These are phyloP conservation scores for Pterostichus niger DNA, from an alignment of 2,888 invertebrate species.

Conservation along the genomic window DNA sequence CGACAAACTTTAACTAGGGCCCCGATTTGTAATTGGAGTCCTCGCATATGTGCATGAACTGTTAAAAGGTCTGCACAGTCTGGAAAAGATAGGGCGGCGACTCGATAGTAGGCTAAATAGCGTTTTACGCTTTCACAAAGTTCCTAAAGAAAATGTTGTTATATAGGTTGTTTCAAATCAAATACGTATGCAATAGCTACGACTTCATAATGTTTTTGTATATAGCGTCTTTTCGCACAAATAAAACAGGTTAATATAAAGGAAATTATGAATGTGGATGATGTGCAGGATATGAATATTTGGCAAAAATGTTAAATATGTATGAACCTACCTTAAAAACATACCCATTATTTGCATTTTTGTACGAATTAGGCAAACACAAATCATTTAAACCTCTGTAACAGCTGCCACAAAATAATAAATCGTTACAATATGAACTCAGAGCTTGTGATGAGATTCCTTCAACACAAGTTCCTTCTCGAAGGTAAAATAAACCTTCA, in stretches of 20 bases:
- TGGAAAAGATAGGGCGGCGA: conserved; percentile 74
- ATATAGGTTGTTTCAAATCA: too few species aligned
- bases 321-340: conserved; percentile 73
- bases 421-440: conserved; percentile 72
- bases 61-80: conserved; percentile 72
- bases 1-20: conserved; percentile 80
- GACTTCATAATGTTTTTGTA: too few species aligned
- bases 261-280: too few species aligned
- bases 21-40: conserved; percentile 79
- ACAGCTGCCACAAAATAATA: conserved; percentile 74
- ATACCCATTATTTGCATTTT: conserved; percentile 73
- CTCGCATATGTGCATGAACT: conserved; percentile 76
- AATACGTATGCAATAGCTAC: not conserved
- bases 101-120: conserved; percentile 81
- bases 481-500: conserved; percentile 71
- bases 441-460: conserved; percentile 72
- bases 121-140: conserved; percentile 81
- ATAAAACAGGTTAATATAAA: too few species aligned
- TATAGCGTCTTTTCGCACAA: too few species aligned
- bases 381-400: conserved; percentile 74
- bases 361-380: conserved; percentile 70
- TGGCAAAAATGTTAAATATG: not conserved
- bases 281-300: not conserved
- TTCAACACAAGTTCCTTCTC: conserved; percentile 72
- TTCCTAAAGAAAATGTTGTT: conserved; percentile 77